Percentiles rank a stretch among this genome's conserved stretches.
These are phyloP conservation scores for Orthosia cruda DNA, from an alignment of 2,888 invertebrate species.

Conservation along the genomic window DNA sequence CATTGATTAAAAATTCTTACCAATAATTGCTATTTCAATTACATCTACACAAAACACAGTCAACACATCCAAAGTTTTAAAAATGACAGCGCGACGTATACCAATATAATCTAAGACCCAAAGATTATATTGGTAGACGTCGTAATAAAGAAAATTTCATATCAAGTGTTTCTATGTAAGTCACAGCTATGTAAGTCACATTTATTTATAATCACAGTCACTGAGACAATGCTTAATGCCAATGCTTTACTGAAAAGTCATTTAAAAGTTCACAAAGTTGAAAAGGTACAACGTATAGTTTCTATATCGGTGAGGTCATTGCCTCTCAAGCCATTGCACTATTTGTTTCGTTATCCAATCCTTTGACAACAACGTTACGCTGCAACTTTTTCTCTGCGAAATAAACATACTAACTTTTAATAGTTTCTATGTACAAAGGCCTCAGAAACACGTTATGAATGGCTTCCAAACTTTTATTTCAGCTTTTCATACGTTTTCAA, in stretches of 20 bases:
- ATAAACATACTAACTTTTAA: conserved; percentile 43
- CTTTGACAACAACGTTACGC: conserved; percentile 33
- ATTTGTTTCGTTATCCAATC: not conserved
- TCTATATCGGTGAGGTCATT: conserved; percentile 2
- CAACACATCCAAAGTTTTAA: too few relatives aligned
- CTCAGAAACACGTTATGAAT: conserved; percentile 29
- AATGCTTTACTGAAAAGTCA: not conserved
- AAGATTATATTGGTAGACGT: too few relatives aligned
- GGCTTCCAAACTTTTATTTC: conserved; percentile 51
- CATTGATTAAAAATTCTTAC: too few relatives aligned
- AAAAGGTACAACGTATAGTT: conserved; percentile 5
- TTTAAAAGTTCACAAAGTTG: not conserved
- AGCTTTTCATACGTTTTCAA: conserved; percentile 48
- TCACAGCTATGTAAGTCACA: too few relatives aligned
- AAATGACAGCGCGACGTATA: too few relatives aligned
- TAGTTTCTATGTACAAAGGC: conserved; percentile 31
- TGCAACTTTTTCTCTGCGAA: conserved; percentile 37
- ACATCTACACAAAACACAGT: too few relatives aligned
- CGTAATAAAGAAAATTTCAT: too few relatives aligned
- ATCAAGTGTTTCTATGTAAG: too few relatives aligned
- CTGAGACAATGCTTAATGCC: too few relatives aligned
- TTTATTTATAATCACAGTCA: not conserved
- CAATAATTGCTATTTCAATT: too few relatives aligned
- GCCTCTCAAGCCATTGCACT: not conserved
- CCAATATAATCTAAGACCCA: too few relatives aligned